These are phyloP conservation scores for Corythornis leucogaster DNA, from an alignment of 2,797 vertebrate genomes.

Conservation along the genomic window DNA sequence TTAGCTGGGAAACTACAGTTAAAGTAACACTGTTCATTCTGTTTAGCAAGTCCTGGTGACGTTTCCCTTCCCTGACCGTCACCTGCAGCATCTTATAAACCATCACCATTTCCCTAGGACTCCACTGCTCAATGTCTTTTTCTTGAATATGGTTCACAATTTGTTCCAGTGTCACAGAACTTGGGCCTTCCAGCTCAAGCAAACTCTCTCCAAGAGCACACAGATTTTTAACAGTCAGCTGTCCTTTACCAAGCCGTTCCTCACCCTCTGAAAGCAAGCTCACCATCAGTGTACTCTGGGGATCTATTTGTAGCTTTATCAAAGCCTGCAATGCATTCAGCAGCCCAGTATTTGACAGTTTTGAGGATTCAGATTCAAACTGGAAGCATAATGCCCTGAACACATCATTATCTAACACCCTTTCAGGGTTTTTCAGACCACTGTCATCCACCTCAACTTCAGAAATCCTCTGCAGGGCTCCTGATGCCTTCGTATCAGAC, in stretches of 20 bases:
- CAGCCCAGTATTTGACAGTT: conserved; percentile 80
- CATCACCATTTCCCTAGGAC: conserved; percentile 73
- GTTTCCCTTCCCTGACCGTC: conserved; percentile 55
- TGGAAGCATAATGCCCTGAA: conserved; percentile 84
- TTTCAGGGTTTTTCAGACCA: conserved; percentile 67
- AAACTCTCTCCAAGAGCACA: conserved; percentile 84
- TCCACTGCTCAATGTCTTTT: conserved; percentile 76
- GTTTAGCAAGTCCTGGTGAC: conserved; percentile 82
- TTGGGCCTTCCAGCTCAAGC: conserved; percentile 78
- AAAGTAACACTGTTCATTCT: conserved; percentile 81
- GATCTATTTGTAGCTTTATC: conserved; percentile 82
- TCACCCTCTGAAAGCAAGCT: conserved; percentile 84
- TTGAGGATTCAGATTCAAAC: conserved; percentile 79
- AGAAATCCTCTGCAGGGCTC: conserved; percentile 84
- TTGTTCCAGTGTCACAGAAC: conserved; percentile 66
- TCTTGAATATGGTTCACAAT: conserved; percentile 80
- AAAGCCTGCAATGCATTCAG: conserved; percentile 84
- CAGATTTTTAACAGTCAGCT: conserved; percentile 77
- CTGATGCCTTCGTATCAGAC: conserved; percentile 82
- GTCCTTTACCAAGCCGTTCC: conserved; percentile 76
- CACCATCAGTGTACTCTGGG: conserved; percentile 80
- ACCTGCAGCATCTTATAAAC: conserved; percentile 84
- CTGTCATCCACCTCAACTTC: conserved; percentile 78
- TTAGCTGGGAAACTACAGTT: conserved; percentile 72
- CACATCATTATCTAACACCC: conserved; percentile 74